Conservation (phyloP, 2,113 vertebrate species). For the Circaetus cinerascens region DNA sequence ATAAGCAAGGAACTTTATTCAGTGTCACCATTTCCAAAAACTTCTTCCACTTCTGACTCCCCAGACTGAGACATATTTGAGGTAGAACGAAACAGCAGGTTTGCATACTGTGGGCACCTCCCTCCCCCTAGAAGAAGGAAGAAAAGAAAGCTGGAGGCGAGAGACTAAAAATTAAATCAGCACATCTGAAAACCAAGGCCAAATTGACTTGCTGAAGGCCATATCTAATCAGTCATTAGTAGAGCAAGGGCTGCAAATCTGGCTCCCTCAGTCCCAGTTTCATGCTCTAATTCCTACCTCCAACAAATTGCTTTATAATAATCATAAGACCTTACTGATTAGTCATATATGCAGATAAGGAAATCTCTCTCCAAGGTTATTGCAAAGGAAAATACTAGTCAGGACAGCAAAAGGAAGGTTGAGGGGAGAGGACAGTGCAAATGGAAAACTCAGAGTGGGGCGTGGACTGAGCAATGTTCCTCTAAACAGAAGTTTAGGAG, state of each 20-base stretch:
- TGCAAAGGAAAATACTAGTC: not conserved
- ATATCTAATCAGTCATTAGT: slow-evolving; percentile 13
- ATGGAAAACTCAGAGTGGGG: not conserved
- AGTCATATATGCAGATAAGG: slow-evolving; percentile 21
- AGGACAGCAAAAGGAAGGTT: not conserved
- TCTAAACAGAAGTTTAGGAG: not conserved
- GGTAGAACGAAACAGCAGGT: not conserved
- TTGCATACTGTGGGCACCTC: not conserved
- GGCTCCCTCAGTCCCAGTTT: not conserved
- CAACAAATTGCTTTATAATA: slow-evolving; percentile 39
- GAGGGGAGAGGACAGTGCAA: not conserved
- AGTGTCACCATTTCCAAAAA: not conserved
- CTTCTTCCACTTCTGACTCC: not conserved
- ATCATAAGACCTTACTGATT: slow-evolving; percentile 26
- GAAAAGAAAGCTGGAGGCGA: not conserved
- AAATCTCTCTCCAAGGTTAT: slow-evolving; percentile 11
- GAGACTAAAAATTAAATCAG: not conserved
- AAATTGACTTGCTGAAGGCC: slow-evolving; percentile 39
- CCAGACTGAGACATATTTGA: not conserved
- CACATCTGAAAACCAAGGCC: slow-evolving; percentile 2
- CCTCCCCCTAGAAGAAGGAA: not conserved
- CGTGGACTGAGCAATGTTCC: not conserved
- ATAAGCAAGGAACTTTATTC: not conserved
- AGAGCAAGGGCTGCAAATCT: slow-evolving; percentile 16
- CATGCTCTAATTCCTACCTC: slow-evolving; percentile 36